These are phyloP conservation scores for Carduelis carduelis DNA, from an alignment of 2,797 vertebrate species.

Conservation along the genomic window DNA sequence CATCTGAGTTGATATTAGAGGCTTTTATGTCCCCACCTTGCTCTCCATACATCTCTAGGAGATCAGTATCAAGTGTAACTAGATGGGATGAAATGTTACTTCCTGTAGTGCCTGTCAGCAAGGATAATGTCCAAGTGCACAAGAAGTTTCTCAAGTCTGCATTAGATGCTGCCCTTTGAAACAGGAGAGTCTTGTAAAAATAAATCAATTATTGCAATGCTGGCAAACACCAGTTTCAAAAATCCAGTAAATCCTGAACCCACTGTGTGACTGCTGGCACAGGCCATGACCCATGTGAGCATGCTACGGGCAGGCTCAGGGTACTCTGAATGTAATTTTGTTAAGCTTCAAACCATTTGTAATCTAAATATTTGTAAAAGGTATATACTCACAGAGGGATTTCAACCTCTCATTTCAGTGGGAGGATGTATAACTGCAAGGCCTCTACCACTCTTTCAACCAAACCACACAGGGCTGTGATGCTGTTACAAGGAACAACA, in stretches of 20 bases:
- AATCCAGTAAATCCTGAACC: neutral
- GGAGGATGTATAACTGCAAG: neutral
- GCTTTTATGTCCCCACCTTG: neutral
- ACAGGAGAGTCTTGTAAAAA: neutral
- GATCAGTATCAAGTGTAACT: neutral
- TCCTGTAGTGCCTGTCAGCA: neutral
- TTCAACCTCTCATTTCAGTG: neutral
- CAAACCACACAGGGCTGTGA: neutral
- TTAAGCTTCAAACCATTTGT: neutral
- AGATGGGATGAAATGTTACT: neutral
- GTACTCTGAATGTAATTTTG: neutral
- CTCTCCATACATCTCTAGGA: neutral
- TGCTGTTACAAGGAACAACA: neutral
- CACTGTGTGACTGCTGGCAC: neutral
- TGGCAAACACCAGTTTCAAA: neutral
- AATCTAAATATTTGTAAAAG: constrained; percentile 34
- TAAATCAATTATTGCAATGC: neutral
- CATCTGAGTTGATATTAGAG: neutral
- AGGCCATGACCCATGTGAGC: fast-evolving
- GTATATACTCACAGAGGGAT: neutral
- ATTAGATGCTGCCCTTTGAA: neutral
- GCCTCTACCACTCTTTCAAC: neutral
- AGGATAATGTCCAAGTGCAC: fast-evolving
- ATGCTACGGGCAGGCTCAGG: neutral
- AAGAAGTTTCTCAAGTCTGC: neutral